Base-by-base conservation (phyloP, 2,797 vertebrate species). In the Eulemur mongoz region DNA sequence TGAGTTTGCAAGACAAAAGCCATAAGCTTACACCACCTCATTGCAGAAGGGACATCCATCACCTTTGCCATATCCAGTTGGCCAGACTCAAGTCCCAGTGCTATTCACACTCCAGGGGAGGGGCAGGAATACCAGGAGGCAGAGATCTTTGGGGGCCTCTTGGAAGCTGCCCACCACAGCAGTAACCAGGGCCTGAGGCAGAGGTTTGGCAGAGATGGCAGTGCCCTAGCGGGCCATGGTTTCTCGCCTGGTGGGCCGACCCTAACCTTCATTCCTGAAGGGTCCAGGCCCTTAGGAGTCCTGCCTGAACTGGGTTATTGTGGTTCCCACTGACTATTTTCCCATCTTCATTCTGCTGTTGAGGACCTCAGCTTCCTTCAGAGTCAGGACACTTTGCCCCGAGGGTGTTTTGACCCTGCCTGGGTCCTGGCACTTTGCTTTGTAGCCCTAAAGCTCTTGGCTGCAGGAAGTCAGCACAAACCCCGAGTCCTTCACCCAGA, bases 401-500 rank as follows among this genome's bases (percentile, higher is more conserved):
- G 0, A 12, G 57, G 27, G 25, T 0, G 2, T 43, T 27, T n/a
- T 38, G 20, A 23, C 69, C 20, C 78, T 57, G 13, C 59, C 7
- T 2, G n/a, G 38, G 76, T 20, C 18, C 30, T 32, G n/a, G 10
- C 23, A 17, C 13, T 14, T 13, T 45, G 40, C 15, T 63, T 13
- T 45, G 4, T 17, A 25, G 20, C 45, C 40, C 23, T 10, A 5
- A 78, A 25, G 35, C 43, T 30, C 69, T 40, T 63, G 2, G 10
- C 35, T 13, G 22, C 17, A 11, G 2, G 70, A 32, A 23, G 57
- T 48, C 45, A 4, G 1, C 25, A 25, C 10, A 15, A 40, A 57
- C 14, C 23, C 22, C 0, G 2, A 65, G 50, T 35, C 12, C 35
- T 20, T n/a, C 9, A 10, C 1, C 0, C 0, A 1, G 52, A 0